Evolutionary conservation across 2,888 invertebrate species (phyloP).

Genomic region (Machimus rusticus): DNA sequence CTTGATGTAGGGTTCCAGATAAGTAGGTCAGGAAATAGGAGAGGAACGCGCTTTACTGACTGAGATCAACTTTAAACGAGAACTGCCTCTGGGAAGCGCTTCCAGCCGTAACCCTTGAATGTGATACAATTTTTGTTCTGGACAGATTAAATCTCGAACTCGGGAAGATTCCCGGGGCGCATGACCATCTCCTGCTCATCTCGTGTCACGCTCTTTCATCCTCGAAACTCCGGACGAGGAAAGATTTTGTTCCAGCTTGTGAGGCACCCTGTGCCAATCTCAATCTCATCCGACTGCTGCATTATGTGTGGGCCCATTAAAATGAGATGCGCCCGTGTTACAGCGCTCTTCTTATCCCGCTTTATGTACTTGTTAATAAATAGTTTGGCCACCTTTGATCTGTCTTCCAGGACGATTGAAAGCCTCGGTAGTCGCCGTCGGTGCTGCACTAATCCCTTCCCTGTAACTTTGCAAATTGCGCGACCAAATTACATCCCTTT

Average conservation of each 20-base stretch:
- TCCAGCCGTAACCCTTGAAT: slow-evolving; percentile 17
- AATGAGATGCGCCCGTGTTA: background rate
- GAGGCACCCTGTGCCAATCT: background rate
- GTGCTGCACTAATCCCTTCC: background rate
- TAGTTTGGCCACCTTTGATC: background rate
- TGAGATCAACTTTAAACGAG: slow-evolving; percentile 10
- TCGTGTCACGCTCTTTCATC: background rate
- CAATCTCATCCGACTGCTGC: slow-evolving; percentile 8
- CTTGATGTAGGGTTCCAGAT: slow-evolving; percentile 24
- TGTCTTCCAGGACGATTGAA: background rate
- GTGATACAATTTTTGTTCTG: background rate
- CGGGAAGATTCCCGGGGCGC: background rate
- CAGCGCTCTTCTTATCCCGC: background rate
- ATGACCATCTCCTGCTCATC: background rate
- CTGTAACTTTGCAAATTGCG: background rate
- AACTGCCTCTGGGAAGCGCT: slow-evolving; percentile 19
- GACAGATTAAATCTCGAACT: background rate
- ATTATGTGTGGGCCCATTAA: slow-evolving; percentile 7
- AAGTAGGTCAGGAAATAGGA: slow-evolving; percentile 22
- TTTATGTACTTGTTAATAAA: background rate
- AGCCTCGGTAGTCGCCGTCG: no score
- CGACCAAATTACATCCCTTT: background rate
- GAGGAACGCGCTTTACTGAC: slow-evolving; percentile 2
- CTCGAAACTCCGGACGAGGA: background rate
- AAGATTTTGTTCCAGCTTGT: background rate